Conservation (phyloP, 2,888 invertebrate genomes). For the Polydrusus pterygomalis region DNA sequence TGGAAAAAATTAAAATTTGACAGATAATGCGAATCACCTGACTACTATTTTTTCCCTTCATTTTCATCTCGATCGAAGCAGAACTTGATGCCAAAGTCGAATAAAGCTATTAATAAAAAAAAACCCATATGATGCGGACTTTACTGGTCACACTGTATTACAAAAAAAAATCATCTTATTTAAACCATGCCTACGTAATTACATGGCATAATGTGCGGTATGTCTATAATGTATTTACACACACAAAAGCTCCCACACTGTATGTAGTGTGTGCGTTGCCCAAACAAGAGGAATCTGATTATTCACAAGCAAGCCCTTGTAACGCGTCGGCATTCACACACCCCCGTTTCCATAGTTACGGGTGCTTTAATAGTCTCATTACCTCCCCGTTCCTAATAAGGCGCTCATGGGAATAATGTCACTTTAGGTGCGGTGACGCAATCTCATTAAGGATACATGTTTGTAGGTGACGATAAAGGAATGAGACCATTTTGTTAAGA, state of each 20-base stretch:
- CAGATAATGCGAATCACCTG: no score
- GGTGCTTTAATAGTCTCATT: constrained; percentile 41
- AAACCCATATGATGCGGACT: no score
- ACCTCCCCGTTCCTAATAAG: constrained; percentile 20
- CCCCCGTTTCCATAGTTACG: constrained; percentile 40
- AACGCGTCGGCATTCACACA: constrained; percentile 25
- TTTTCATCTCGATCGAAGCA: no score
- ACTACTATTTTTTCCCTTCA: no score
- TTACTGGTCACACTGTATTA: no score
- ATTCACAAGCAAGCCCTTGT: constrained; percentile 30
- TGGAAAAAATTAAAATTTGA: no score
- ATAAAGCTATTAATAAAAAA: no score
- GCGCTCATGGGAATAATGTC: constrained; percentile 23
- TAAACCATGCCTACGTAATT: no score
- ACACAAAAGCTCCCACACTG: not conserved
- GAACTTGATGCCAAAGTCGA: no score
- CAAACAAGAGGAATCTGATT: constrained; percentile 40
- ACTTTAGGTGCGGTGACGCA: constrained; percentile 23
- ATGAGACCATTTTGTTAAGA: no score
- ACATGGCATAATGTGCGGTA: not conserved
- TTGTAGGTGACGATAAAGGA: constrained; percentile 14
- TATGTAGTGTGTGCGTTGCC: constrained; percentile 9
- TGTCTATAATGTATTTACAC: not conserved
- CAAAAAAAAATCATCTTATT: no score
- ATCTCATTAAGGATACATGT: constrained; percentile 34